phyloP scores from a whole-genome alignment of 2,888 invertebrate species.

The Cosmia pyralina region DNA sequence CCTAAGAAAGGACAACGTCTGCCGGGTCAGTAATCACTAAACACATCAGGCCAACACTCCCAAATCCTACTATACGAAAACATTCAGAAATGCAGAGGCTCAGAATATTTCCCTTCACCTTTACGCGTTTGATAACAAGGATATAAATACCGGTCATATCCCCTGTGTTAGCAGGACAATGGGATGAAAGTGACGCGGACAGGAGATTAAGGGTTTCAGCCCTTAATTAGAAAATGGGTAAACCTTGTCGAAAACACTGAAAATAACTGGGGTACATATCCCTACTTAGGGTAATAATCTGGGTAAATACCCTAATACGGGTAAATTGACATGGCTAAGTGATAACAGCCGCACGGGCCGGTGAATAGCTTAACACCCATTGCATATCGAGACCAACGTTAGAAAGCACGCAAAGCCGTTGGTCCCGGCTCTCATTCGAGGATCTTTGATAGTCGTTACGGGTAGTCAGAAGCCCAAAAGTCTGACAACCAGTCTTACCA shows the following conservation, averaged over 20 bases:
- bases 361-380: neutral
- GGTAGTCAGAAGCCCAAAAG: too few relatives aligned
- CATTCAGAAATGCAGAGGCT: constrained; percentile 28
- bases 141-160: constrained; percentile 33
- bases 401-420: too few relatives aligned
- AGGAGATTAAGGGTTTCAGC: constrained; percentile 36
- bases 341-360: neutral
- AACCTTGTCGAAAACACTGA: constrained; percentile 15
- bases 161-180: constrained; percentile 53
- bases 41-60: constrained; percentile 5
- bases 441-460: too few relatives aligned
- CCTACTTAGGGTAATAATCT: constrained; percentile 19
- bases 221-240: constrained; percentile 27
- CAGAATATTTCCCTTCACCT: constrained; percentile 32
- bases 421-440: too few relatives aligned
- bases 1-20: too few relatives aligned
- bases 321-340: neutral
- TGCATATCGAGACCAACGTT: too few relatives aligned
- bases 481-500: too few relatives aligned
- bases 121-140: constrained; percentile 27
- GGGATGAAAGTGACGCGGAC: constrained; percentile 40
- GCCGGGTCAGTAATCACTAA: neutral
- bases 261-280: constrained; percentile 16
- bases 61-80: constrained; percentile 11
- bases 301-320: constrained; percentile 13